Percentiles rank a stretch among this genome's conserved stretches.
phyloP scores from a whole-genome alignment of 2,888 invertebrate genomes.

The Caenorhabditis parvicauda region DNA sequence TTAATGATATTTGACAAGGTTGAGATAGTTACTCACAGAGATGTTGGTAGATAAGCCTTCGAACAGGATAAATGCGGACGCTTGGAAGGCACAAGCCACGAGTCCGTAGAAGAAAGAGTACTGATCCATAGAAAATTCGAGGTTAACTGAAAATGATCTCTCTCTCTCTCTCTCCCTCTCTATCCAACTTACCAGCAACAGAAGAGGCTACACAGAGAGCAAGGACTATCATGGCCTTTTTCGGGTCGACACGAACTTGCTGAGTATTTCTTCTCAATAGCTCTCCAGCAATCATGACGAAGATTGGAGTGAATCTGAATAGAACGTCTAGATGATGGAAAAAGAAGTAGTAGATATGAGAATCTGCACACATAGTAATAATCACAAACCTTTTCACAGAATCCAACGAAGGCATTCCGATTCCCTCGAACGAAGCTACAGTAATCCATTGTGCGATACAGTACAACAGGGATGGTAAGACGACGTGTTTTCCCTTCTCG shows the following conservation, averaged over 20 bases:
- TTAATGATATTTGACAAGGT: neutral
- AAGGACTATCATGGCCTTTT: constrained; percentile 19
- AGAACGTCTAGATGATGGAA: neutral
- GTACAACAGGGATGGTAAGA: constrained; percentile 65
- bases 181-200: constrained; percentile 27
- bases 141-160: constrained; percentile 40
- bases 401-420: constrained; percentile 69
- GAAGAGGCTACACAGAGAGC: constrained; percentile 40
- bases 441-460: constrained; percentile 65
- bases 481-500: constrained; percentile 64
- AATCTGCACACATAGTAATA: constrained; percentile 22
- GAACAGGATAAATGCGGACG: constrained; percentile 32
- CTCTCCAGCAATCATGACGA: constrained; percentile 24
- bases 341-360: too few relatives aligned
- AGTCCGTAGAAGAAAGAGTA: constrained; percentile 53
- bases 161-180: neutral
- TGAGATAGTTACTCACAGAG: constrained; percentile 8
- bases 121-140: constrained; percentile 50
- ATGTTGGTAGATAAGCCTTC: too few relatives aligned
- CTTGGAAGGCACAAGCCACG: constrained; percentile 42
- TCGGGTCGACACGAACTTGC: constrained; percentile 12
- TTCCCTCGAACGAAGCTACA: constrained; percentile 67
- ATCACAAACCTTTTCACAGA: constrained; percentile 66
- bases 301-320: constrained; percentile 31
- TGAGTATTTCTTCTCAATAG: too few relatives aligned